Evolutionary conservation across 35 echinoderm and acorn worm genomes (phyloP), one percentile per base, ranked within the genome.

Genomic region (Stichopus chloronotus): DNA sequence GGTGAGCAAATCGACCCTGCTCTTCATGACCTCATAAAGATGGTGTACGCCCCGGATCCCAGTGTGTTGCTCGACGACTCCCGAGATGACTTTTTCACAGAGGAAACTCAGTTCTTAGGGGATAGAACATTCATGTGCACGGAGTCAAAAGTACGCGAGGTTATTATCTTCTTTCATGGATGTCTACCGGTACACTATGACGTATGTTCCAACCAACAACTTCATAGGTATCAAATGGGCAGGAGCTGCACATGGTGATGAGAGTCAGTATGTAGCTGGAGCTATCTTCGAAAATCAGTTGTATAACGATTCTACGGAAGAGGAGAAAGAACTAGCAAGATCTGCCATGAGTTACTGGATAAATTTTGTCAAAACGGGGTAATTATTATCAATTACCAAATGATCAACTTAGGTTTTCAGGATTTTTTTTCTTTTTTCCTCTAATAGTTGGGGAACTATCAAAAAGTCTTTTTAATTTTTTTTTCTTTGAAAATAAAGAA

Each of bases 161-260:
- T 17, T 72, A 54, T 9, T 55, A 10, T 21, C 65, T 6, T 22
- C 55, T 8, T 55, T 55, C n/a, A 56, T 57, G 9, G 76, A 81
- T 14, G 90, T 92, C 25, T 81, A 92, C 24, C 13, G 58, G 13
- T 92, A 92, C 57, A 79, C 24, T 11, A 53, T 78, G 72, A 79
- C 71, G n/a, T 52, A 6, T 56, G 53, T 76, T 8, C 76, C 90
- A 7, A 56, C 90, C 55, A 23, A 43, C 10, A 92, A 79, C 3
- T 79, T 57, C 54, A 17, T 92, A 30, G 90, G 21, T 53, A 59
- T 58, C 22, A 92, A 63, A 14, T 92, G 90, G 90, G 76, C 76
- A 43, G 90, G 90, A 6, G 76, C 90, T 5, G 76, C 76, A 8
- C 90, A 92, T 81, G 76, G 90, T n/a, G 90, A 92, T 16, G 90